Conservation (phyloP, 2,888 invertebrate genomes). For the Aspidiotus rigidus region DNA sequence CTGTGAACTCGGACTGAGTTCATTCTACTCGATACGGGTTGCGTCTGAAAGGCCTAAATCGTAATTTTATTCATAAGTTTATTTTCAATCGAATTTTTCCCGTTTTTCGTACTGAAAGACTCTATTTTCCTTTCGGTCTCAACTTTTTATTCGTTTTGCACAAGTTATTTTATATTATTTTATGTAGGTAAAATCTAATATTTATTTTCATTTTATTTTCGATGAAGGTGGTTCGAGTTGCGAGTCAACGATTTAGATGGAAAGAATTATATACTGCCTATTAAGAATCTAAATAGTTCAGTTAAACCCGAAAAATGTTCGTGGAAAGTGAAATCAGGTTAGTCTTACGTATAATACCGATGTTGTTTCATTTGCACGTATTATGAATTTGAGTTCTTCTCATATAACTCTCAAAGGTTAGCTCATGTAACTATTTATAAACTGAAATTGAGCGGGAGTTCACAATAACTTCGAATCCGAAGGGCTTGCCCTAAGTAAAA, state of each 20-base stretch:
- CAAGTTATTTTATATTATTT: neutral
- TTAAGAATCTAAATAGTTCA: slow-evolving; percentile 64
- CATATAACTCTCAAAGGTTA: too few relatives aligned
- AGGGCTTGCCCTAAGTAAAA: too few relatives aligned
- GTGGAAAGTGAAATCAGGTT: slow-evolving; percentile 70
- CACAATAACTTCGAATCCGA: too few relatives aligned
- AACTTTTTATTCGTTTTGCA: neutral
- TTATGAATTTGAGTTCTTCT: too few relatives aligned
- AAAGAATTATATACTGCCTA: slow-evolving; percentile 65
- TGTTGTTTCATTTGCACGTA: too few relatives aligned
- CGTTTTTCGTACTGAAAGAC: too few relatives aligned
- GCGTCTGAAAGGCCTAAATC: too few relatives aligned
- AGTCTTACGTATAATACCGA: slow-evolving; percentile 36
- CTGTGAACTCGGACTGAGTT: too few relatives aligned
- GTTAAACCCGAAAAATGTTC: slow-evolving; percentile 64
- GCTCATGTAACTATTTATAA: neutral
- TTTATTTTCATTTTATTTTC: slow-evolving; percentile 35
- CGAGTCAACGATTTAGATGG: slow-evolving; percentile 62
- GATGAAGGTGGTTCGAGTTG: slow-evolving; percentile 57
- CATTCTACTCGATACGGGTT: too few relatives aligned
- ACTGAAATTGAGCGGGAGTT: too few relatives aligned
- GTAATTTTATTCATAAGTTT: too few relatives aligned
- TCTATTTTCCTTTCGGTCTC: too few relatives aligned
- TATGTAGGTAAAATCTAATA: slow-evolving; percentile 9
- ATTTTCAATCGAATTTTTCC: neutral